phyloP scores from a whole-genome alignment of 2,888 invertebrate genomes.

The Pollenia angustigena region DNA sequence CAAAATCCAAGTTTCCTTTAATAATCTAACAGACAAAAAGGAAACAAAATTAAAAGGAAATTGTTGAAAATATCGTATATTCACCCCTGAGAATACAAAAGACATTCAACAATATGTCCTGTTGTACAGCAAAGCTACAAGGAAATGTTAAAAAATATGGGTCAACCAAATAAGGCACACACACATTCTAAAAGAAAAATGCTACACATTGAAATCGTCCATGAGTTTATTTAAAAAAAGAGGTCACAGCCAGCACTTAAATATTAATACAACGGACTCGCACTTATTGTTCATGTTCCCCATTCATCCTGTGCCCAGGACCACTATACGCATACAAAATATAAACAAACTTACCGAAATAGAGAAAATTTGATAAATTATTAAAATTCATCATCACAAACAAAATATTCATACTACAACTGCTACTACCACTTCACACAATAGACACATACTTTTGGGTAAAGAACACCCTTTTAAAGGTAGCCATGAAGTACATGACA shows the following conservation, averaged over 20 bases:
- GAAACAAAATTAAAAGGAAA: not conserved
- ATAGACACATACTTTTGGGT: slow-evolving; percentile 4
- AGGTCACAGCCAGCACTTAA: slow-evolving; percentile 40
- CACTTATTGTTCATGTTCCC: not conserved
- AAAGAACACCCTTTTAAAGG: slow-evolving; percentile 44
- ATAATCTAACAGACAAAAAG: not conserved
- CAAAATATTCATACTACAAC: slow-evolving; percentile 11
- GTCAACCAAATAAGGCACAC: slow-evolving; percentile 15
- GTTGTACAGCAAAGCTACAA: not conserved
- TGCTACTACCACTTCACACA: not conserved
- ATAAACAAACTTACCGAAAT: slow-evolving; percentile 4
- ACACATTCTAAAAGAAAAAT: not conserved
- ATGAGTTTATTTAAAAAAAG: slow-evolving; percentile 4
- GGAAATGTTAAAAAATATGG: slow-evolving; percentile 31
- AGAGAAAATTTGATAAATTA: slow-evolving; percentile 69
- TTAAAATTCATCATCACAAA: slow-evolving; percentile 70
- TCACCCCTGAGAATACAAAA: slow-evolving; percentile 16
- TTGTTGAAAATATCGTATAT: slow-evolving; percentile 1
- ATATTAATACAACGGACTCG: slow-evolving; percentile 34
- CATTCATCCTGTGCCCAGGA: not conserved
- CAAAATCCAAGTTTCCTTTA: slow-evolving; percentile 11
- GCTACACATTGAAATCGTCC: not conserved
- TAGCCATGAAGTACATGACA: slow-evolving; percentile 19
- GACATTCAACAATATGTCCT: slow-evolving; percentile 14
- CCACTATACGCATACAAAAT: slow-evolving; percentile 3